Percentiles rank a stretch among this genome's conserved stretches.
phyloP scores from a whole-genome alignment of 2,888 invertebrate genomes.

The Mimumesa dahlbomi region DNA sequence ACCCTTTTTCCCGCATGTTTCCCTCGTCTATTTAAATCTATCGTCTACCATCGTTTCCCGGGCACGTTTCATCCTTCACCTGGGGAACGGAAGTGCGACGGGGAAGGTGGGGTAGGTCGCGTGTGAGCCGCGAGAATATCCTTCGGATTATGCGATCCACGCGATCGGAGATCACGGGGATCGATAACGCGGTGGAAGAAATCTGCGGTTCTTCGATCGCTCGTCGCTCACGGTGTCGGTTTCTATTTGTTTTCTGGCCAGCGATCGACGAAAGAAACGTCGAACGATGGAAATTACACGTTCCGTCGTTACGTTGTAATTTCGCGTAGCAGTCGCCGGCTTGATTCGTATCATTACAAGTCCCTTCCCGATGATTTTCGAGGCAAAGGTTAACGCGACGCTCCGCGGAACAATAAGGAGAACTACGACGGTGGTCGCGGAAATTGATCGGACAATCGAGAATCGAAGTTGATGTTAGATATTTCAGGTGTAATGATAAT shows the following conservation, averaged over 20 bases:
- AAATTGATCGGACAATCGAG: no score
- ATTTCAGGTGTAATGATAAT: no score
- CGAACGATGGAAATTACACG: constrained; percentile 23
- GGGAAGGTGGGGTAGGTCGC: neutral
- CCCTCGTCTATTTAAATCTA: no score
- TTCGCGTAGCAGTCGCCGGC: neutral
- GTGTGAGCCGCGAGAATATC: constrained; percentile 18
- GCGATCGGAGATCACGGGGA: constrained; percentile 9
- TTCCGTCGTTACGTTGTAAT: constrained; percentile 3
- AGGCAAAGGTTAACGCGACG: constrained; percentile 11
- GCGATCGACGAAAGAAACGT: neutral
- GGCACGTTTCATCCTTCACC: neutral
- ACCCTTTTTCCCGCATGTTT: no score
- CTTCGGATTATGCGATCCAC: constrained; percentile 49
- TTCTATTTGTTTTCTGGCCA: no score
- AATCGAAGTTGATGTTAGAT: no score
- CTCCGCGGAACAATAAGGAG: constrained; percentile 15
- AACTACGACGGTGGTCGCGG: no score
- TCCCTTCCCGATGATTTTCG: neutral
- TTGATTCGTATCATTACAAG: constrained; percentile 10
- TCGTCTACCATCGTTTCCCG: no score
- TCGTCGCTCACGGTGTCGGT: no score
- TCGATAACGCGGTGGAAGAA: no score
- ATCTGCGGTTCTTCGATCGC: no score
- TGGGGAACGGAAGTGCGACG: constrained; percentile 9